Percentiles rank a stretch among this genome's conserved stretches.
phyloP scores from a whole-genome alignment of 2,888 invertebrate genomes.

The Eilema caniola region DNA sequence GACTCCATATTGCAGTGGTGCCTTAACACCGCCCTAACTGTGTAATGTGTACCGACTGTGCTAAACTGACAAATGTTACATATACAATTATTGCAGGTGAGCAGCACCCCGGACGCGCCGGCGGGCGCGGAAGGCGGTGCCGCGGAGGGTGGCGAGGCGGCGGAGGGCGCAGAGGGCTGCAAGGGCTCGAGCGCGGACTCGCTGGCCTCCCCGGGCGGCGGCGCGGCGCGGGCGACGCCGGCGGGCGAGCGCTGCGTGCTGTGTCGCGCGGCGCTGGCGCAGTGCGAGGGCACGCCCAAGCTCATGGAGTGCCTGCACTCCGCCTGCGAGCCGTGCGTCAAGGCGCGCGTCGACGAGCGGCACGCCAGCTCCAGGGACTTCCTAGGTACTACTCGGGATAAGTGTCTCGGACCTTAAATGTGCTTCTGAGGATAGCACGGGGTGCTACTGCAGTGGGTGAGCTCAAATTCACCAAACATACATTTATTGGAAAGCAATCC shows the following conservation, averaged over 20 bases:
- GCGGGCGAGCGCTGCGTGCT: constrained; percentile 85
- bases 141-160: constrained; percentile 37
- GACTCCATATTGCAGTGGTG: no score
- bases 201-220: constrained; percentile 67
- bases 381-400: no score
- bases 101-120: constrained; percentile 48
- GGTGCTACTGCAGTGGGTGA: no score
- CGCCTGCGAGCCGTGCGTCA: constrained; percentile 92
- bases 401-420: no score
- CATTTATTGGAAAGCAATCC: no score
- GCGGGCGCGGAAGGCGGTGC: constrained; percentile 37
- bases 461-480: no score
- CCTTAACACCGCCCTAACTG: no score
- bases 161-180: constrained; percentile 41
- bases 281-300: constrained; percentile 88
- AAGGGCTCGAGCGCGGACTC: constrained; percentile 72
- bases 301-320: constrained; percentile 96
- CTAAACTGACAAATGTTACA: no score
- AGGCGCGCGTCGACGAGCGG: constrained; percentile 87
- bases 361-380: constrained; percentile 74
- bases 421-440: no score
- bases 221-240: constrained; percentile 58
- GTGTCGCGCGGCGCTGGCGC: constrained; percentile 73
- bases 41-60: no score
- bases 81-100: constrained; percentile 35